Evolutionary conservation across 2,888 invertebrate species (phyloP).

Genomic region (Aleiodes testaceus): DNA sequence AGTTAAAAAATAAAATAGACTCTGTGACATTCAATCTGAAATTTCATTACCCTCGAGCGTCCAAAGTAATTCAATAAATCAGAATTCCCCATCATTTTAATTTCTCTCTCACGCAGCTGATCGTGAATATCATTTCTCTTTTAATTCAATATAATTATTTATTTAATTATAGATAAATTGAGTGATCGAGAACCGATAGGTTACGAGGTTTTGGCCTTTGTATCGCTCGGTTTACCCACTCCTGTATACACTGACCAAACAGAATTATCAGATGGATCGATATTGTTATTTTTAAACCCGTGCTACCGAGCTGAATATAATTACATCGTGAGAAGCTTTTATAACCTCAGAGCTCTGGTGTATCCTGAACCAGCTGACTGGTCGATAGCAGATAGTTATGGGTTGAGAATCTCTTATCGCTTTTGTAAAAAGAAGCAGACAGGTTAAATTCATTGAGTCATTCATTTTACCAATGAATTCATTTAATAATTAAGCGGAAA

Average conservation of each 20-base stretch:
- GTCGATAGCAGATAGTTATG: conserved; percentile 6
- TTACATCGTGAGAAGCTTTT: conserved; percentile 42
- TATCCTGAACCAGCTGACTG: conserved; percentile 13
- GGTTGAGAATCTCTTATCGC: conserved; percentile 11
- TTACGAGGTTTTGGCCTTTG: neutral
- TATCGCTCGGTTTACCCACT: conserved; percentile 10
- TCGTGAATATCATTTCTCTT: conserved; percentile 3
- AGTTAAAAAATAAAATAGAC: neutral
- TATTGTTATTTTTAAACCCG: conserved; percentile 44
- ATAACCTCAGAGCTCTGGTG: conserved; percentile 30
- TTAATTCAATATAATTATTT: conserved; percentile 14
- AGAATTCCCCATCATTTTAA: neutral
- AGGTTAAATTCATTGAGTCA: conserved; percentile 13
- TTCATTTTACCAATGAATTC: neutral
- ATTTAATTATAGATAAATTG: conserved; percentile 20
- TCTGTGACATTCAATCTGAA: conserved; percentile 2
- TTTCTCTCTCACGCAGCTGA: conserved; percentile 1
- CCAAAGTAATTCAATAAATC: conserved; percentile 7
- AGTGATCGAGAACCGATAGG: neutral
- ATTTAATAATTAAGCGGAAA: neutral
- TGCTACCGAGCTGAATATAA: conserved; percentile 42
- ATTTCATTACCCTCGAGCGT: neutral
- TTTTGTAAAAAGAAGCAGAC: neutral
- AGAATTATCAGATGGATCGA: conserved; percentile 37
- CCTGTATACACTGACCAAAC: conserved; percentile 9